Percentiles rank a stretch among this genome's conserved stretches.
Conservation (phyloP, 2,888 invertebrate genomes). For the Myathropa florea region DNA sequence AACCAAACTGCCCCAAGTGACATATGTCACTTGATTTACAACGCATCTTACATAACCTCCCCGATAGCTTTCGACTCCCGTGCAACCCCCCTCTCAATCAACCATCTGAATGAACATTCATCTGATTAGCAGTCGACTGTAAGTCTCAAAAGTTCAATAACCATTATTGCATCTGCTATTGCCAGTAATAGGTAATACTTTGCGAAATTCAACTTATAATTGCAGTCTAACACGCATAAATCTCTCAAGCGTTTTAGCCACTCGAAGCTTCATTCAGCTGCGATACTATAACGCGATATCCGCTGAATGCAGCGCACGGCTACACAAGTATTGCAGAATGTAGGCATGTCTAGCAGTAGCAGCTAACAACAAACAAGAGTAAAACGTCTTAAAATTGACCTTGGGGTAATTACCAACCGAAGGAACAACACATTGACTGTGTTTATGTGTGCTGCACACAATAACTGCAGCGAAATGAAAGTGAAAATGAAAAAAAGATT, state of each 20-base stretch:
- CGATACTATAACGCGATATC: slow-evolving; percentile 47
- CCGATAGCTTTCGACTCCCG: not conserved
- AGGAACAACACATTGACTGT: slow-evolving; percentile 29
- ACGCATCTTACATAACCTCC: not conserved
- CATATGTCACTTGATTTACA: not conserved
- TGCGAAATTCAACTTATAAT: slow-evolving; percentile 67
- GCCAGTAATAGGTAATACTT: slow-evolving; percentile 58
- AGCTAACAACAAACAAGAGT: slow-evolving; percentile 48
- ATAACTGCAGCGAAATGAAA: slow-evolving; percentile 64
- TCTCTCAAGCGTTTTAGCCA: slow-evolving; percentile 65
- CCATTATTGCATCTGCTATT: slow-evolving; percentile 65
- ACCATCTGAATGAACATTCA: not conserved
- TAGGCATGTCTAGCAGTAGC: not conserved
- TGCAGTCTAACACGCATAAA: slow-evolving; percentile 67
- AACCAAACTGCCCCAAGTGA: not conserved
- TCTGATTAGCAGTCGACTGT: not conserved
- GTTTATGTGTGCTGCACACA: slow-evolving; percentile 17
- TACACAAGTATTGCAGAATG: slow-evolving; percentile 19
- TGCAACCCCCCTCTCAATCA: not conserved
- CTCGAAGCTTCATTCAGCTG: slow-evolving; percentile 11
- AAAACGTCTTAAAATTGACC: slow-evolving; percentile 69
- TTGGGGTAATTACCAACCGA: slow-evolving; percentile 63
- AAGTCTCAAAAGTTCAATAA: slow-evolving; percentile 58
- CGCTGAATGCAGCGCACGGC: slow-evolving; percentile 46
- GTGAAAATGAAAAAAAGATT: slow-evolving; percentile 46